phyloP scores from a whole-genome alignment of 2,113 vertebrate genomes.

The Myodes glareolus region DNA sequence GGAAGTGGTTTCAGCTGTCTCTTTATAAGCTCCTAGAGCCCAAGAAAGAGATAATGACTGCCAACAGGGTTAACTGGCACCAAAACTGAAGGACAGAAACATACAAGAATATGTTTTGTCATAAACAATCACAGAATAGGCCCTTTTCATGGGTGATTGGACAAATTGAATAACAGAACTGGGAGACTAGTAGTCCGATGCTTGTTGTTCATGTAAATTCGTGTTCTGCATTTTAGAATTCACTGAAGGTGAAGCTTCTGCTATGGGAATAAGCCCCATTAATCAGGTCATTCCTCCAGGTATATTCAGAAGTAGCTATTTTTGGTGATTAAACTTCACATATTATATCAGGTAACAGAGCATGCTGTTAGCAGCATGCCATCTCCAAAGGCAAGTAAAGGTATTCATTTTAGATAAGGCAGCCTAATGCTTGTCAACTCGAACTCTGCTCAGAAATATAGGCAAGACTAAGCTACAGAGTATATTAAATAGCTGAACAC shows the following conservation, averaged over 20 bases:
- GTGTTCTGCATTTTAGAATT: conserved; percentile 73
- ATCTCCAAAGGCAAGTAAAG: conserved; percentile 66
- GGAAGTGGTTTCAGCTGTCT: conserved; percentile 81
- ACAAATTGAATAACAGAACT: conserved; percentile 77
- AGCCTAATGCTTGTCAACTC: conserved; percentile 9
- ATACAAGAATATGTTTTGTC: conserved; percentile 75
- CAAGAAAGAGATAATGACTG: conserved; percentile 81
- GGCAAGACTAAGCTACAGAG: background rate
- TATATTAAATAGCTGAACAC: background rate
- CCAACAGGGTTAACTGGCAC: conserved; percentile 58
- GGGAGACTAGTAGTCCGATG: background rate
- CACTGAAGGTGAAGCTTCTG: conserved; percentile 64
- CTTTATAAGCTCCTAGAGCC: conserved; percentile 72
- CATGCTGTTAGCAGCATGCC: conserved; percentile 71
- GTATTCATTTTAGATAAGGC: conserved; percentile 59
- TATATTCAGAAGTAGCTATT: conserved; percentile 67
- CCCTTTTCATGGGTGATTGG: conserved; percentile 74
- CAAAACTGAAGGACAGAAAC: conserved; percentile 79
- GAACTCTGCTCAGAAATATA: conserved; percentile 14
- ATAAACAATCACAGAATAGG: conserved; percentile 82
- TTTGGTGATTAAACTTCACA: conserved; percentile 73
- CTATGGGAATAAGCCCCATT: conserved; percentile 69
- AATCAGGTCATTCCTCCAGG: conserved; percentile 71
- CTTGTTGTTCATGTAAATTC: conserved; percentile 57
- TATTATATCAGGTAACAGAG: conserved; percentile 73